These are phyloP conservation scores for Apotomis capreana DNA, from an alignment of 2,888 invertebrate species.

Conservation along the genomic window DNA sequence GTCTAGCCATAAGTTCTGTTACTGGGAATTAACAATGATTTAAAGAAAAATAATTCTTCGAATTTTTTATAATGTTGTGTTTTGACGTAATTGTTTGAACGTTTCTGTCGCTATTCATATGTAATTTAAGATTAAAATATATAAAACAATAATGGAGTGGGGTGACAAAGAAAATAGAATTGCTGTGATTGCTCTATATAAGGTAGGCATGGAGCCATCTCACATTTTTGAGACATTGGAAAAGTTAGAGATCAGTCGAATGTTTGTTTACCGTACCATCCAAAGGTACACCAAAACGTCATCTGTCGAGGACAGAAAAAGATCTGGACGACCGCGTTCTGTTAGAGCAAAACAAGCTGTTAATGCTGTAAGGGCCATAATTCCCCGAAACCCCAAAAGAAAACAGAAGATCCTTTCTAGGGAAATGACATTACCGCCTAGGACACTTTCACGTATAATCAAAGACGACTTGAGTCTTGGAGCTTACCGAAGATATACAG, in stretches of 20 bases:
- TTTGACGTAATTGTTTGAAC: too few relatives aligned
- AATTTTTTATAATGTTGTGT: too few relatives aligned
- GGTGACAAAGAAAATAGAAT: slow-evolving; percentile 27
- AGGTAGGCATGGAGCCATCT: slow-evolving; percentile 31
- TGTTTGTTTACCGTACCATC: slow-evolving; percentile 41
- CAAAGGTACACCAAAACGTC: slow-evolving; percentile 23
- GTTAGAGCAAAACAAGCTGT: slow-evolving; percentile 13
- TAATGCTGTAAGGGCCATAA: slow-evolving; percentile 32
- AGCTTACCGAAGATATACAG: slow-evolving; percentile 41
- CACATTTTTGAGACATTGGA: slow-evolving; percentile 40
- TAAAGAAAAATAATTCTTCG: too few relatives aligned
- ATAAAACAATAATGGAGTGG: background rate
- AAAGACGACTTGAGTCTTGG: slow-evolving; percentile 42
- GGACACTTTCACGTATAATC: slow-evolving; percentile 39
- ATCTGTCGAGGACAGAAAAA: slow-evolving; percentile 10
- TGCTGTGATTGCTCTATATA: slow-evolving; percentile 33
- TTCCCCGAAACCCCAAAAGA: slow-evolving; percentile 36
- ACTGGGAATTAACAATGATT: too few relatives aligned
- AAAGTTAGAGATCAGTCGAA: slow-evolving; percentile 40
- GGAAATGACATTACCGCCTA: slow-evolving; percentile 40
- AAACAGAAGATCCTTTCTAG: slow-evolving; percentile 35
- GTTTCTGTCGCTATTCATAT: too few relatives aligned
- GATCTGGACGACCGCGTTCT: slow-evolving; percentile 23
- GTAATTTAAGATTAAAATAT: too few relatives aligned
- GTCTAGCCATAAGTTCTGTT: too few relatives aligned